Evolutionary conservation across 2,797 vertebrate genomes (phyloP), one percentile per base, ranked within the genome.

Genomic region (Ficedula albicollis): DNA sequence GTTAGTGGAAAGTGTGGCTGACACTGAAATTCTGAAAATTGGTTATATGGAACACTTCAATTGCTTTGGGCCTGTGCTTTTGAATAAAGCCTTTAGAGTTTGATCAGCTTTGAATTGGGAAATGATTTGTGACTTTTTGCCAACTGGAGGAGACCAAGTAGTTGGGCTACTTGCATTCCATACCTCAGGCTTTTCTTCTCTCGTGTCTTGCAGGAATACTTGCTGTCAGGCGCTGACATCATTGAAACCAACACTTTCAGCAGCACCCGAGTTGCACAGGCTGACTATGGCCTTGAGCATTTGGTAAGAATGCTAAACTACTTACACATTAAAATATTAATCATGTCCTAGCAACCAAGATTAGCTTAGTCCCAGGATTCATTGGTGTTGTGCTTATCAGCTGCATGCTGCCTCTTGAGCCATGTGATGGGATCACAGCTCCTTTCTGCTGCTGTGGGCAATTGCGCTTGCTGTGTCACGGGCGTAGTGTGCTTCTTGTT

Each of bases 171-270:
- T 69, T 84, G 38, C 16, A 20, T 79, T 89, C 36, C 58, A 3
- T 55, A 8, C 60, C 30, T 64, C 5, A 3, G 67, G 32, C 13
- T 34, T 69, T 78, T 67, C 82, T 52, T 34, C 32, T 52, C 60
- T 54, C 9, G 2, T 60, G 55, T 64, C 30, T 96, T 97, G 26
- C 43, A 99, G 99, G 99, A 99, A 14, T 99, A 99, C 92, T 98
- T 99, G 84, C 94, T 98, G 83, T 98, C 99, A 26, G 99, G 99
- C 0, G 99, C 99, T 15, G 99, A 99, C 96, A 99, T 99, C 86
- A 98, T 99, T 43, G 99, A 99, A 98, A 99, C 99, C 19, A 99
- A 99, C 97, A 99, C 99, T 7, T 99, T 99, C 77, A 99, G 99
- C 96, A 98, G 99, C 96, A 99, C 99, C 2, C 98, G 98, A 49